Evolutionary conservation across 2,113 vertebrate species (phyloP), one percentile per base, ranked within the genome.

Genomic region (Ptilonorhynchus violaceus): DNA sequence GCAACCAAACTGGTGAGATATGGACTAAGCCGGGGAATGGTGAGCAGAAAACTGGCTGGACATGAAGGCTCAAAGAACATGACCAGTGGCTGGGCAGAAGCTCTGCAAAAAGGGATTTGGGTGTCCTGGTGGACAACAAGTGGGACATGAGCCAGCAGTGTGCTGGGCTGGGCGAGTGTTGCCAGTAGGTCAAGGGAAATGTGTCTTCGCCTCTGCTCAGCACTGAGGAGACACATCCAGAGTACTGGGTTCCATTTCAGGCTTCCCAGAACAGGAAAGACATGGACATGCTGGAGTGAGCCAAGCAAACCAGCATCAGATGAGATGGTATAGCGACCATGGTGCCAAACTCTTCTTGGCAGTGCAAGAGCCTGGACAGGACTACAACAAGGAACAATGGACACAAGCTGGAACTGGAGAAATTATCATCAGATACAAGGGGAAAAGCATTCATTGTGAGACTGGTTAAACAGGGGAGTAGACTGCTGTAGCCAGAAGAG

Each of bases 401-500:
- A 15, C 21, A 41, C 58, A 50, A 72, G 22, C 9, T 87, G 60
- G 33, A 85, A 75, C 3, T 1, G 9, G 10, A 80, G 25, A 53
- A 75, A 62, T 55, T 55, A 44, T 35, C 2, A 1, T 59, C 46
- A 62, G 47, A 46, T 53, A 33, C 7, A 58, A 41, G 13, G 28
- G 19, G 24, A 80, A 74, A 60, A 55, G 9, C 1, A 5, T 25
- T 59, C 3, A 23, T 47, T 70, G 23, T 46, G 31, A 79, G 24
- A 33, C 25, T 25, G 22, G 6, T 79, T 35, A 56, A 64, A 55
- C 4, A 56, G 19, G n/a, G 42, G 35, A 72, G 10, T 18, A 46
- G 25, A 33, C 28, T 55, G 10, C 18, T 3, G 0, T 46, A 63
- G 5, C 24, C 23, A 28, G 67, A 46, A 56, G 14, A 76, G 0